Evolutionary conservation across 2,797 vertebrate species (phyloP), one percentile per base, ranked within the genome.

Genomic region (Coracias cyanogaster): DNA sequence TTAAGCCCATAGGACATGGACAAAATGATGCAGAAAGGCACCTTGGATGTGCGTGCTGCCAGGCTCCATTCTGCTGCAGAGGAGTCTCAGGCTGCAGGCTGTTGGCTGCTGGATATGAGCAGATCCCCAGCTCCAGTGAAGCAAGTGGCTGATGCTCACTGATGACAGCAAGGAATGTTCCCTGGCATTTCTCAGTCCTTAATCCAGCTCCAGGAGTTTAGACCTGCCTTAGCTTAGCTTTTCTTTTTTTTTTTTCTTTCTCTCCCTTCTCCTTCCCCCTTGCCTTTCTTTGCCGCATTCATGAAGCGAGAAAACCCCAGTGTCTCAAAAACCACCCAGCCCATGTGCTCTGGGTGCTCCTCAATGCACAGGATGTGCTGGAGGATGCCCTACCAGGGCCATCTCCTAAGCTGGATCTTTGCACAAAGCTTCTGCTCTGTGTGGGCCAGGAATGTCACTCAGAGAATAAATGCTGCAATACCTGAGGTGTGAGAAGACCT

Each of bases 151-250:
- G 78, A 10, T 83, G 79, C 43, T 91, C 24, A 1, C 29, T 84
- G 88, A 60, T 93, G 90, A 86, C 70, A 94, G 80, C 3, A 2
- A 92, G 84, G 91, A 95, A 89, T 92, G 90, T 61, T 84, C 60
- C 62, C 93, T 94, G 95, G 73, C 45, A 31, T 79, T 82, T 89
- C 51, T 91, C 91, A 74, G 73, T 78, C 0, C 0, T 82, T 87
- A 80, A 60, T 86, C 62, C 48, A 86, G 51, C 69, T 72, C 22
- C 0, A n/a, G 46, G n/a, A 93, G 62, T 29, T 79, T 69, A 43
- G n/a, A 71, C 43, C 62, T 95, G 82, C 45, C 29, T 87, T 31
- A 61, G 14, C 2, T 33, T 80, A 19, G 28, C 3, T 28, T 57
- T 70, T 35, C 7, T 14, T 6, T 18, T 14, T 39, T 4, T 5